Conservation (phyloP, 1,140 invertebrate species). For the Anastrepha ludens region DNA sequence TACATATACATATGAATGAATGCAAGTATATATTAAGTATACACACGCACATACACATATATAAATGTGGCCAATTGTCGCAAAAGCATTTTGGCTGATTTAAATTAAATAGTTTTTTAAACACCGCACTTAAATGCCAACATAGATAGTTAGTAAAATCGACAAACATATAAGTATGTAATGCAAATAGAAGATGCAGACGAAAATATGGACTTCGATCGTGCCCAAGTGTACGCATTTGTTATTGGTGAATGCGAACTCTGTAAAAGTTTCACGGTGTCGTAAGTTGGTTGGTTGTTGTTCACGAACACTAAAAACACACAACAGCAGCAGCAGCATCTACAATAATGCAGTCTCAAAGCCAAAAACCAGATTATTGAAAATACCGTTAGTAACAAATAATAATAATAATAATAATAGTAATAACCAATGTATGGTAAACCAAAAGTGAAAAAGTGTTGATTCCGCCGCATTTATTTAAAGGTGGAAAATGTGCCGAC, state of each 20-base stretch:
- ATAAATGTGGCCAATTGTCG: background rate
- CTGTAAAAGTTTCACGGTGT: no score
- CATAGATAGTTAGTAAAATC: no score
- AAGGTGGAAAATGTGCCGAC: background rate
- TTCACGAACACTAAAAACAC: background rate
- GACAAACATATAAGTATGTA: no score
- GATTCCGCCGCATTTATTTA: background rate
- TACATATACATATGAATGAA: background rate
- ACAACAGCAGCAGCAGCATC: background rate
- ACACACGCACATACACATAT: background rate
- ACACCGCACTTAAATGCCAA: no score
- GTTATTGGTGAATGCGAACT: no score
- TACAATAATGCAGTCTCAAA: background rate
- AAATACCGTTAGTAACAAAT: background rate
- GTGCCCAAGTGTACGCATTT: no score
- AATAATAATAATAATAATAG: slow-evolving; percentile 2
- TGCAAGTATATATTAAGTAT: background rate
- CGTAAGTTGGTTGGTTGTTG: background rate
- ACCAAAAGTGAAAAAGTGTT: background rate
- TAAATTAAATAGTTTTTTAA: background rate
- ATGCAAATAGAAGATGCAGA: no score
- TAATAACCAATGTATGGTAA: background rate
- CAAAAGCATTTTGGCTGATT: background rate
- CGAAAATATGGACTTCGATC: no score
- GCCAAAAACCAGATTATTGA: no score